Evolutionary conservation across 2,797 vertebrate genomes (phyloP).

Genomic region (Coluber constrictor): DNA sequence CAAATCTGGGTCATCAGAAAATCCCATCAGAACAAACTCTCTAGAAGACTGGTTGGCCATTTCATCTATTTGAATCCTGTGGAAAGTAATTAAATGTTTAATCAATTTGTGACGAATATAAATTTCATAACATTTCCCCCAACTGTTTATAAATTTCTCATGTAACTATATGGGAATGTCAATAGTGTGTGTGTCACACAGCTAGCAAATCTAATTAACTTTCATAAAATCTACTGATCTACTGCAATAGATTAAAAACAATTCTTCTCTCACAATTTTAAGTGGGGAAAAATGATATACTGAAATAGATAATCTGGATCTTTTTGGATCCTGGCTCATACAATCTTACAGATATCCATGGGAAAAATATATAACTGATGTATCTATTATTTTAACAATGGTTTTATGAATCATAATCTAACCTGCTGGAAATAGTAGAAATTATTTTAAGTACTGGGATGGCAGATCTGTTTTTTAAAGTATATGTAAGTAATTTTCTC

Average conservation of each 20-base stretch:
- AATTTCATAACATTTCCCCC: background rate
- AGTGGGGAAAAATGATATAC: background rate
- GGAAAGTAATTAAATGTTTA: background rate
- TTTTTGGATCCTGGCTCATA: background rate
- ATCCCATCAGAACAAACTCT: background rate
- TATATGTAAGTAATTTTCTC: background rate
- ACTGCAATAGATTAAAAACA: background rate
- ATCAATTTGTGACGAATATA: background rate
- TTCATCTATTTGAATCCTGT: background rate
- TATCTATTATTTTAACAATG: background rate
- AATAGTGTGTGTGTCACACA: background rate
- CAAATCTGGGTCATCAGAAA: background rate
- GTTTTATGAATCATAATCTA: background rate
- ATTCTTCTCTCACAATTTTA: background rate
- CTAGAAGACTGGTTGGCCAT: background rate
- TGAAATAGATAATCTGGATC: background rate
- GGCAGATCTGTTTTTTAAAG: background rate
- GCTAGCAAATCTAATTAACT: background rate
- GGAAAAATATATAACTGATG: background rate
- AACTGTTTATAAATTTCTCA: background rate
- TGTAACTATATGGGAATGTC: background rate
- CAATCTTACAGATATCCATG: background rate
- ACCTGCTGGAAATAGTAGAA: background rate
- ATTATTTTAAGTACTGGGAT: background rate
- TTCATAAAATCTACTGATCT: background rate